Percentiles rank a stretch among this genome's conserved stretches.
Evolutionary conservation across 2,113 vertebrate genomes (phyloP).

Genomic region (Chionomys nivalis): DNA sequence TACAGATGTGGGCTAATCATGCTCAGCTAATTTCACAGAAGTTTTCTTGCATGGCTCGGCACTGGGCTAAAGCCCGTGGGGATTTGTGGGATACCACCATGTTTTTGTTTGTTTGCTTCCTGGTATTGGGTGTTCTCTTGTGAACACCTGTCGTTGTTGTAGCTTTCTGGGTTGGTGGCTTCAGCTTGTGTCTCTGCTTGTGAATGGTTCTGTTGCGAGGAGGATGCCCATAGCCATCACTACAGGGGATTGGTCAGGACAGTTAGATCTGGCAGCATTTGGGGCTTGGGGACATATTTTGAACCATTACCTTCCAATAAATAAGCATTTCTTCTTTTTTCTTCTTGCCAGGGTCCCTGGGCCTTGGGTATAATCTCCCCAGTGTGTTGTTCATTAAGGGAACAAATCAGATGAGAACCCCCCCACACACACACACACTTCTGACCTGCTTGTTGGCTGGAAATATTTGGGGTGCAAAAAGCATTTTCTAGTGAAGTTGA

Average conservation of each 20-base stretch:
- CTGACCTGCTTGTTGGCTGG: not conserved
- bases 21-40: not conserved
- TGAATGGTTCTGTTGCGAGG: not conserved
- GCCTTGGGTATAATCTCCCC: not conserved
- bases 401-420: not conserved
- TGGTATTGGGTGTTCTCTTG: not conserved
- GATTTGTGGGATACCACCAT: too few species aligned
- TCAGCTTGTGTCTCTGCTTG: not conserved
- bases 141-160: not conserved
- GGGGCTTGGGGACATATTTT: not conserved
- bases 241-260: not conserved
- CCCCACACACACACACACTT: too few species aligned
- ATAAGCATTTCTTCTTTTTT: not conserved
- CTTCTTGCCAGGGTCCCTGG: not conserved
- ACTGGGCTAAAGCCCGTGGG: not conserved
- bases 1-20: not conserved
- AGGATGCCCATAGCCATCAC: not conserved
- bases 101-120: not conserved
- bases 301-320: not conserved
- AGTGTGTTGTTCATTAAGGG: not conserved
- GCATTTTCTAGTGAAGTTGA: not conserved
- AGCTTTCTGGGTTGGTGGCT: not conserved
- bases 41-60: not conserved
- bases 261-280: not conserved
- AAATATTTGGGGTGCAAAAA: not conserved